phyloP scores from a whole-genome alignment of 2,113 vertebrate genomes.

The Raja brachyura region DNA sequence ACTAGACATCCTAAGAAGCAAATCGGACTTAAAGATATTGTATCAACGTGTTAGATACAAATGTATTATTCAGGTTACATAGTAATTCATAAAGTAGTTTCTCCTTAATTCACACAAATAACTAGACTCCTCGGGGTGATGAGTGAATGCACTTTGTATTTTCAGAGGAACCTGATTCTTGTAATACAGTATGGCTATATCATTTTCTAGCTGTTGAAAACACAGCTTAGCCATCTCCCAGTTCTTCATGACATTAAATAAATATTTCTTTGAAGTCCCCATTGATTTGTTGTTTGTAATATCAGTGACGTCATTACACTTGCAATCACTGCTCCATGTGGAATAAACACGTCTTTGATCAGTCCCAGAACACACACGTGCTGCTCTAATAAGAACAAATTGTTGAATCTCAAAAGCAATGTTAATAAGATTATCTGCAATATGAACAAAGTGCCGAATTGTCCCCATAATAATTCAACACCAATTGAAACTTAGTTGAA shows the following conservation, averaged over 20 bases:
- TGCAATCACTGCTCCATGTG: conserved; percentile 13
- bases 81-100: too few relatives aligned
- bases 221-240: neutral
- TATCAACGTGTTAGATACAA: neutral
- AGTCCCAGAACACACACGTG: neutral
- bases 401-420: neutral
- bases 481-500: neutral
- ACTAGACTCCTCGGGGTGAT: neutral
- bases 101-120: neutral
- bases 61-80: too few relatives aligned
- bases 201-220: neutral
- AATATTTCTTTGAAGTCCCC: neutral
- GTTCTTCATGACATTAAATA: neutral
- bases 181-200: neutral
- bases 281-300: conserved; percentile 5
- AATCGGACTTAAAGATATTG: neutral
- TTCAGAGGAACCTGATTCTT: neutral
- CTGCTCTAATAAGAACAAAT: neutral
- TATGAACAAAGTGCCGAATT: neutral
- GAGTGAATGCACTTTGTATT: neutral
- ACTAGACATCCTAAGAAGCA: neutral
- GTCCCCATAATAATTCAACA: neutral
- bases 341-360: neutral
- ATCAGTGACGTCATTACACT: conserved; percentile 10
- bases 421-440: neutral